Evolutionary conservation across 1,140 invertebrate genomes (phyloP), one percentile per base, ranked within the genome.

Genomic region (Meloidogyne hapla): DNA sequence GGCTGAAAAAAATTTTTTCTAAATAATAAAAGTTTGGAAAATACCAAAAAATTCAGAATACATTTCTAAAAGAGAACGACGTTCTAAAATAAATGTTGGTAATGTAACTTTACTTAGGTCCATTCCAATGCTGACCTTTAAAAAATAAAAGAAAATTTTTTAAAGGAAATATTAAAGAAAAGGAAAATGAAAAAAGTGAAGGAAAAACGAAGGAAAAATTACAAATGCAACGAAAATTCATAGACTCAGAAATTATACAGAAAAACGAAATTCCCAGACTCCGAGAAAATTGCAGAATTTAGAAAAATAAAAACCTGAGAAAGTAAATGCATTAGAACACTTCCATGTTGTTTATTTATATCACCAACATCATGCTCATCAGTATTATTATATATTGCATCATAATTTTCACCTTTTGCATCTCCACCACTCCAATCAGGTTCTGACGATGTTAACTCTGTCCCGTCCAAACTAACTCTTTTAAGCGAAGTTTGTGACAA

Each of bases 71-170:
- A 90, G 79, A 13, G 90, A 91, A 18, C 89, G 80, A 71, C 85
- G 87, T 80, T 91, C 90, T 76, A 91, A 77, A 63, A 90, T 90
- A 80, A 90, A 90, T 45, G 90, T 90, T 26, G 90, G 90, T 68
- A 90, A 83, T 18, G 89, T 89, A 18, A 90, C 89, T 85, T 89
- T 89, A 1, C 90, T 91, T 25, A 90, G 82, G 82, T 90, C 90
- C 89, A 90, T 91, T 74, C 90, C 90, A 15, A 91, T 83, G 82
- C 90, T 90, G 26, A 91, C 87, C 83, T 90, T 87, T 38, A 88
- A 88, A 74, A 67, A 23, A 21, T 61, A 68, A n/a, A 25, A 10
- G 1, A 13, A 48, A 48, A 18, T 48, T 1, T n/a, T n/a, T n/a
- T n/a, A n/a, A n/a, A n/a, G n/a, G n/a, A n/a, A n/a, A n/a, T n/a